Evolutionary conservation across 1,140 invertebrate genomes (phyloP), one percentile per base, ranked within the genome.

Genomic region (Heliothis subflexa): DNA sequence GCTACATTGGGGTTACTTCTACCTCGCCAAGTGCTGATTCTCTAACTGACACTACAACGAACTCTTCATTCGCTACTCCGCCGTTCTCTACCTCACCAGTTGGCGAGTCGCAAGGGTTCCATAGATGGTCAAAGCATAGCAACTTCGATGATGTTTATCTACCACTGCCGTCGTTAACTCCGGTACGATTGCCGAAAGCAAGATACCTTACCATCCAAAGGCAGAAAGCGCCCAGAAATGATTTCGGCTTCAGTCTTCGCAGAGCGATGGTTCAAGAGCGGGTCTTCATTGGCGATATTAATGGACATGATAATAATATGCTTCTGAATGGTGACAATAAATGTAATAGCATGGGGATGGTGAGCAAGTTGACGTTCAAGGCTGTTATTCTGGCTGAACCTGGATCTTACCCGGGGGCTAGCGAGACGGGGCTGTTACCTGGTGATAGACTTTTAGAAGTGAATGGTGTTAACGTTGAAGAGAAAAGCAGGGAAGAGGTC

Each of bases 231-330:
- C 97, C 98, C 1, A 95, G 97, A 73, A 98, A 98, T 81, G 99
- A 99, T 92, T 99, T 99, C 92, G 99, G 99, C 0, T 99, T 99
- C 88, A 99, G 98, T 55, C 94, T 99, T 64, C 96, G 98, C n/a
- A 96, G 98, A 82, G 97, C 97, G 3, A 97, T 98, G 89, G 96
- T 98, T 54, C 95, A 98, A 71, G 97, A 97, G 87, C 94, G 97
- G 77, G 76, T 94, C 54, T 94, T 93, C 70, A 89, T 91, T 76
- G 93, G 93, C 11, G 90, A 91, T 62, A 86, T 86, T 9, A 94
- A 89, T 40, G 88, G 90, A 16, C 88, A 91, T 62, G 90, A 92
- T 21, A 93, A 89, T 75, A 88, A 89, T 75, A 88, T 88, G 10
- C 57, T 91, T 7, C 50, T 86, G 2, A 94, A 94, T 81, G 92